A percentile compares a stretch with the other conserved stretches of the same genome.
phyloP scores from a whole-genome alignment of 2,797 vertebrate genomes.

The Emydoidea blandingii region DNA sequence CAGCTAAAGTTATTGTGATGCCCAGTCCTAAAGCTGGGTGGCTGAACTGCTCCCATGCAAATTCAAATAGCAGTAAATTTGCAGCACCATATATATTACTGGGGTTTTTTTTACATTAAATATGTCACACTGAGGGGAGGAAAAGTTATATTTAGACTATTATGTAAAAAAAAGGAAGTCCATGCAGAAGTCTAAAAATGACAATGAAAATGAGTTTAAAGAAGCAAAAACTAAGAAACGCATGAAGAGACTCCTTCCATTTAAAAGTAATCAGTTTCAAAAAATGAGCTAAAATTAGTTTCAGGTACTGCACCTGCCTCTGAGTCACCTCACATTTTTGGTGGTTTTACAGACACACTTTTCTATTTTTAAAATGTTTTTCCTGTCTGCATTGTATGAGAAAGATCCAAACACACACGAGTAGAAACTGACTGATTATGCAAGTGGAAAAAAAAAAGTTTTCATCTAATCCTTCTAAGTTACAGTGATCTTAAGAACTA shows the following conservation, averaged over 20 bases:
- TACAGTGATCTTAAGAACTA: not conserved
- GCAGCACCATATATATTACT: not conserved
- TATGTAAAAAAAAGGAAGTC: constrained; percentile 28
- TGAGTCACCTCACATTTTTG: not conserved
- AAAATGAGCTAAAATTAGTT: constrained; percentile 23
- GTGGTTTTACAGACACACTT: not conserved
- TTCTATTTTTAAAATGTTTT: constrained; percentile 30
- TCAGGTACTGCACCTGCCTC: constrained; percentile 43
- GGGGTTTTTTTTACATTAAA: not conserved
- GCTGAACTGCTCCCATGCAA: not conserved
- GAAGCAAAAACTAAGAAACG: constrained; percentile 5
- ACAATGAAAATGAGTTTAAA: constrained; percentile 12
- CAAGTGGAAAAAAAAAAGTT: not conserved
- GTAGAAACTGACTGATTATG: not conserved
- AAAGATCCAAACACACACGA: not conserved
- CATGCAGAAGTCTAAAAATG: constrained; percentile 17
- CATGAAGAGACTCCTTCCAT: not conserved
- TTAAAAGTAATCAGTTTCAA: not conserved
- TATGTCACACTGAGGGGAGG: not conserved
- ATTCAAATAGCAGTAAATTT: not conserved
- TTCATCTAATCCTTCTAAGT: not conserved
- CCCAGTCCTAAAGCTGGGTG: not conserved
- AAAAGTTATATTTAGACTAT: not conserved
- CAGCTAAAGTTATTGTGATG: not conserved
- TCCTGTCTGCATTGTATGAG: not conserved